These are phyloP conservation scores for Brachypalpus laphriformis DNA, from an alignment of 2,888 invertebrate species.

Conservation along the genomic window DNA sequence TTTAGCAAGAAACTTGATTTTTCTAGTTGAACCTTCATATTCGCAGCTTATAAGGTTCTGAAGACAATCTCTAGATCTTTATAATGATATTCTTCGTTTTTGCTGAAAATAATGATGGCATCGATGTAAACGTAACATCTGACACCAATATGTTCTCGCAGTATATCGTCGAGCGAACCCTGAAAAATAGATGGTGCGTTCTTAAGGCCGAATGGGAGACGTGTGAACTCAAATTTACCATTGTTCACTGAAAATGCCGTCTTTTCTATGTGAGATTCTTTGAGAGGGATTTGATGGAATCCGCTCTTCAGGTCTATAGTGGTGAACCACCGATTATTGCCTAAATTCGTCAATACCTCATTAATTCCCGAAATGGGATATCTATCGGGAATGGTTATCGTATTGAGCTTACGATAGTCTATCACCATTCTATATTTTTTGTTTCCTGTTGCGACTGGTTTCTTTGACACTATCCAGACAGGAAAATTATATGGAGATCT, in stretches of 20 bases:
- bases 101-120: not conserved
- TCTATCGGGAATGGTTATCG: conserved; percentile 5
- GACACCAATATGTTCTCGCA: not conserved
- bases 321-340: not conserved
- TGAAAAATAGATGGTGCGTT: not conserved
- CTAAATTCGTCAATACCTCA: not conserved
- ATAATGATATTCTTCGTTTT: not conserved
- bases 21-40: not conserved
- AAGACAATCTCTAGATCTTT: conserved; percentile 22
- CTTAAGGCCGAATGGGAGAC: not conserved
- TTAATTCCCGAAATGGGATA: too few species aligned
- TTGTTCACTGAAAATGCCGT: not conserved
- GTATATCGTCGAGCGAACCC: not conserved
- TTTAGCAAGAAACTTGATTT: too few species aligned
- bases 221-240: not conserved
- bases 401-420: conserved; percentile 60
- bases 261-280: not conserved
- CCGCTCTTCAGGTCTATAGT: not conserved
- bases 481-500: not conserved
- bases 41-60: not conserved
- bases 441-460: conserved; percentile 48
- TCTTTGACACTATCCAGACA: conserved; percentile 66
- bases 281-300: not conserved
- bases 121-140: not conserved
- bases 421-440: conserved; percentile 64